phyloP scores from a whole-genome alignment of 2,888 invertebrate genomes.

The Fissipunctia ypsillon region DNA sequence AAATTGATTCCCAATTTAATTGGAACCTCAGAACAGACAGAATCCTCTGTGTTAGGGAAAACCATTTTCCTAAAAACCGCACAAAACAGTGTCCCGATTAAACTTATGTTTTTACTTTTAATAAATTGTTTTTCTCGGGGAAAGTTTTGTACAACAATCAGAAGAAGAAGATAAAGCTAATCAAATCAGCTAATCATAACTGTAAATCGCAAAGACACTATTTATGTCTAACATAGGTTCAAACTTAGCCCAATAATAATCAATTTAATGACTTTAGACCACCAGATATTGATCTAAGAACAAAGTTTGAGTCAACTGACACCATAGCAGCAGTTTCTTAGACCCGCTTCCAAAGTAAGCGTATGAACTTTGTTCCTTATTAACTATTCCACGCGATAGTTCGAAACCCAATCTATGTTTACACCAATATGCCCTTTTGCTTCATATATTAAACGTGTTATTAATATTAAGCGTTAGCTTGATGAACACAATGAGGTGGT shows the following conservation, averaged over 20 bases:
- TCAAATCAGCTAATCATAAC: constrained; percentile 5
- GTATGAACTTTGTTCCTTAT: constrained; percentile 67
- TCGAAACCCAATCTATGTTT: constrained; percentile 75
- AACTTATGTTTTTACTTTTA: constrained; percentile 11
- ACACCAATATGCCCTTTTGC: constrained; percentile 48
- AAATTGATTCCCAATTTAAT: neutral
- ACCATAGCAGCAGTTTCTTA: constrained; percentile 42
- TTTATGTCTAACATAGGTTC: neutral
- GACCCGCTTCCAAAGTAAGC: constrained; percentile 46
- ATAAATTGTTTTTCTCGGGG: neutral
- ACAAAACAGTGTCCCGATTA: neutral
- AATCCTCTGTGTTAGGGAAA: neutral
- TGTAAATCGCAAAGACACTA: neutral
- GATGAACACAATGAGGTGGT: neutral
- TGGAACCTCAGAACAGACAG: too few relatives aligned
- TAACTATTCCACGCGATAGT: constrained; percentile 71
- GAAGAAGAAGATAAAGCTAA: too few relatives aligned
- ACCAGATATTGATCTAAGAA: constrained; percentile 51
- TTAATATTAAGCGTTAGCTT: constrained; percentile 14
- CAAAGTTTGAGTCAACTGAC: constrained; percentile 46
- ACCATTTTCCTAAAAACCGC: neutral
- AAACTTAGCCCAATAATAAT: constrained; percentile 57
- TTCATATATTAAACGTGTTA: constrained; percentile 24
- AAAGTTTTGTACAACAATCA: too few relatives aligned
- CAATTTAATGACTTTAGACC: constrained; percentile 44